Percentiles rank a stretch among this genome's conserved stretches.
Evolutionary conservation across 53 echinoderm and acorn worm species (phyloP).

Genomic region (Temnopleurus reevesii): DNA sequence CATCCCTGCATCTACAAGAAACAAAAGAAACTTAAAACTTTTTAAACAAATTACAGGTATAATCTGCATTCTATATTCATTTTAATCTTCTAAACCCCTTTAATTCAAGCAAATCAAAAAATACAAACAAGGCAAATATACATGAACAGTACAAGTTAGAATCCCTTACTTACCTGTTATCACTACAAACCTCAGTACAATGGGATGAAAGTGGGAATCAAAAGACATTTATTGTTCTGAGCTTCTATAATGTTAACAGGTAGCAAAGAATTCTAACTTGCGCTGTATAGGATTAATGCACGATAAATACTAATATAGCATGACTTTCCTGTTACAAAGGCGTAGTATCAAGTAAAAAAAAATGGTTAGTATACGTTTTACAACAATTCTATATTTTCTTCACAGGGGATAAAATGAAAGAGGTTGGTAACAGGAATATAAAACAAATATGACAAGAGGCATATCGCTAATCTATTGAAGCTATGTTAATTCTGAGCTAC

Average conservation of each 20-base stretch:
- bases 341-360: not conserved
- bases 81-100: not conserved
- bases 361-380: not conserved
- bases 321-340: not conserved
- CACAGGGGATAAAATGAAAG: not conserved
- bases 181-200: no score
- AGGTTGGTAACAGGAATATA: not conserved
- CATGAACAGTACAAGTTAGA: no score
- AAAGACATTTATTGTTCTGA: no score
- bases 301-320: slow-evolving; percentile 21
- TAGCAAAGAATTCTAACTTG: no score
- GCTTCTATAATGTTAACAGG: no score
- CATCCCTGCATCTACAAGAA: no score
- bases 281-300: not conserved
- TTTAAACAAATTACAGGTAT: not conserved
- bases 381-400: not conserved
- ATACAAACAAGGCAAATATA: slow-evolving; percentile 12
- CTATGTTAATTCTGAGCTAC: not conserved
- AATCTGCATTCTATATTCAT: not conserved
- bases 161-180: no score
- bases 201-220: no score
- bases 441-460: not conserved
- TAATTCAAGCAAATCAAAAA: not conserved
- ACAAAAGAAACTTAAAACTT: not conserved
- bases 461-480: not conserved